Conservation (phyloP, 2,797 vertebrate species). For the Epinephelus awoara region DNA sequence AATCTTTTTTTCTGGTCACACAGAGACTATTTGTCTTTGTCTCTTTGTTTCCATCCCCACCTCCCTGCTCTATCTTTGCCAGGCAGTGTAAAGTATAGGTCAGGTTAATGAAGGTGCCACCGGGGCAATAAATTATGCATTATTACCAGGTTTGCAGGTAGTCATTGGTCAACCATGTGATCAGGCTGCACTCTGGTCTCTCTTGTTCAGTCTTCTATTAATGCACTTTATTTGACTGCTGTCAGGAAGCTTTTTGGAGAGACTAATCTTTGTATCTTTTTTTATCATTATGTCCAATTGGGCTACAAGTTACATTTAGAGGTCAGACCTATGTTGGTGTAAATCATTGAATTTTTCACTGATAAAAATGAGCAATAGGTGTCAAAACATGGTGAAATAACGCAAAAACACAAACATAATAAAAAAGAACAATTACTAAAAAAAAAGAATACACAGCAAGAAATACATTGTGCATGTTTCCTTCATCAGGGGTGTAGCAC, state of each 20-base stretch:
- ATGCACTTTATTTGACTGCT: slow-evolving; percentile 5
- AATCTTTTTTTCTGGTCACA: slow-evolving; percentile 43
- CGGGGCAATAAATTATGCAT: slow-evolving; percentile 59
- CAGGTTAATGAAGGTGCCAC: slow-evolving; percentile 49
- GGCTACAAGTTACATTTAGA: neutral
- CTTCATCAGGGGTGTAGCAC: too few relatives aligned
- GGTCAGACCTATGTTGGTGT: neutral
- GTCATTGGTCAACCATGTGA: slow-evolving; percentile 37
- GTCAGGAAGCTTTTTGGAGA: neutral
- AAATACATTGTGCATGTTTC: neutral
- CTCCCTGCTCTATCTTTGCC: slow-evolving; percentile 69
- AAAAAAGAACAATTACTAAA: too few relatives aligned
- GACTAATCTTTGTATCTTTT: neutral
- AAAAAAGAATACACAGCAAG: neutral
- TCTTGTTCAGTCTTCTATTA: slow-evolving; percentile 7
- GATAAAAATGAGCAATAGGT: neutral
- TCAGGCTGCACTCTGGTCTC: slow-evolving; percentile 13
- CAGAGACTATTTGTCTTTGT: slow-evolving; percentile 24
- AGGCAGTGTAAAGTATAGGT: slow-evolving; percentile 65
- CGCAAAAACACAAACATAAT: too few relatives aligned
- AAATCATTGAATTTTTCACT: neutral
- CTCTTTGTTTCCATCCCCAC: slow-evolving; percentile 33
- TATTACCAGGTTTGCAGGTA: slow-evolving; percentile 40
- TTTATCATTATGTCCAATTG: neutral
- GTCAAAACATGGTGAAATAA: neutral